A percentile compares a stretch with the other conserved stretches of the same genome.
Evolutionary conservation across 2,113 vertebrate genomes (phyloP).

Genomic region (Craseonycteris thonglongyai): DNA sequence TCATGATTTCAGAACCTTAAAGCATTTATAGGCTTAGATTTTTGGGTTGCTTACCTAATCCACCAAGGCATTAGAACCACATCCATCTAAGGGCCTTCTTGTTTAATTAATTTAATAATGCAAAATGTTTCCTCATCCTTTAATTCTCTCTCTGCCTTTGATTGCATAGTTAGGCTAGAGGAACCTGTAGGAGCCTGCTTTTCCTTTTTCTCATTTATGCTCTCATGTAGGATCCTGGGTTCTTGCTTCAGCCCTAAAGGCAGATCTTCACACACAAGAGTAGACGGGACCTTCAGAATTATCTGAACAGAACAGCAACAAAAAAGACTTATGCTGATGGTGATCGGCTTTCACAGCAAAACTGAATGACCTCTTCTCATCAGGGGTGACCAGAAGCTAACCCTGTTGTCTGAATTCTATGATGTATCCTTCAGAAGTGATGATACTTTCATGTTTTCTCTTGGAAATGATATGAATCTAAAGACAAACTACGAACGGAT

Average conservation of each 20-base stretch:
- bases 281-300: neutral
- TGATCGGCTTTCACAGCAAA: neutral
- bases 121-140: neutral
- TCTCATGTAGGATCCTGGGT: neutral
- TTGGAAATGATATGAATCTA: neutral
- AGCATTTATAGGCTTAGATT: neutral
- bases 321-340: neutral
- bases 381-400: neutral
- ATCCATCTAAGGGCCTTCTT: neutral
- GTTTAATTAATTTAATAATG: neutral
- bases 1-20: neutral
- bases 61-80: neutral
- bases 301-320: neutral
- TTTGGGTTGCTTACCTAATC: neutral
- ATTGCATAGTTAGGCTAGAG: neutral
- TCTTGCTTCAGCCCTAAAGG: neutral
- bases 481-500: neutral
- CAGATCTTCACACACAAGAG: neutral
- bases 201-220: neutral
- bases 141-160: neutral
- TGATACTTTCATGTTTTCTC: neutral
- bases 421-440: neutral
- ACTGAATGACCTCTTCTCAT: neutral
- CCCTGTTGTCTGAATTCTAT: neutral
- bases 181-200: neutral